Evolutionary conservation across 2,888 invertebrate species (phyloP).

Genomic region (Drosophila paranaensis): DNA sequence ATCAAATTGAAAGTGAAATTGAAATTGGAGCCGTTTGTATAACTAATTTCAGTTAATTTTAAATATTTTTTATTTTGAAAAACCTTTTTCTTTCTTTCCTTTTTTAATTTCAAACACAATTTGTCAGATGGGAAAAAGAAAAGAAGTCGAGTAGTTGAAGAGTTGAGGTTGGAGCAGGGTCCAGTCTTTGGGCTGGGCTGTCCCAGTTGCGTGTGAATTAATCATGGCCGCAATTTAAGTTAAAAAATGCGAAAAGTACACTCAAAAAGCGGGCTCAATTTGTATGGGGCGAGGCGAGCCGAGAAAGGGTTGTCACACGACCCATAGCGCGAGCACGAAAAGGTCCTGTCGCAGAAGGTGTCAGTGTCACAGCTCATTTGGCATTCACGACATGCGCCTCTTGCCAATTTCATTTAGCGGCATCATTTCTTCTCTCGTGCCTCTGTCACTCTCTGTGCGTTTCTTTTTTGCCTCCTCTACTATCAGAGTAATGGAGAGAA

Average conservation of each 20-base stretch:
- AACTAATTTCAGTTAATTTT: conserved; percentile 34
- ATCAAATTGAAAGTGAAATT: conserved; percentile 32
- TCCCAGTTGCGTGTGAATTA: conserved; percentile 56
- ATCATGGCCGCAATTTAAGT: conserved; percentile 74
- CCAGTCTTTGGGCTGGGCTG: conserved; percentile 2
- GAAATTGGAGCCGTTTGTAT: conserved; percentile 1
- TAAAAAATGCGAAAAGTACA: conserved; percentile 78
- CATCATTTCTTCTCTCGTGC: conserved; percentile 63
- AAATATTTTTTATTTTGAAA: conserved; percentile 1
- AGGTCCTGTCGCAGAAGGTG: conserved; percentile 39
- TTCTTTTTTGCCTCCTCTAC: conserved; percentile 7
- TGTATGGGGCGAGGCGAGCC: conserved; percentile 44
- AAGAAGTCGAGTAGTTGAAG: conserved; percentile 35
- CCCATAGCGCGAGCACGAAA: background rate
- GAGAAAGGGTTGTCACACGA: conserved; percentile 61
- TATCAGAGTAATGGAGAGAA: conserved; percentile 45
- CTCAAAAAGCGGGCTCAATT: conserved; percentile 71
- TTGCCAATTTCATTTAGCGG: conserved; percentile 70
- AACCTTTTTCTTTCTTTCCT: background rate
- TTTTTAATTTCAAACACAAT: conserved; percentile 40
- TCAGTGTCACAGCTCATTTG: conserved; percentile 78
- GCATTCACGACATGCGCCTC: conserved; percentile 70
- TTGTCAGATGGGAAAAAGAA: conserved; percentile 51
- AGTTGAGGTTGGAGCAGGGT: conserved; percentile 25
- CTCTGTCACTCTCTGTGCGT: conserved; percentile 63